Percentiles rank a stretch among this genome's conserved stretches.
phyloP scores from a whole-genome alignment of 2,797 vertebrate genomes.

The Leuciscus waleckii region DNA sequence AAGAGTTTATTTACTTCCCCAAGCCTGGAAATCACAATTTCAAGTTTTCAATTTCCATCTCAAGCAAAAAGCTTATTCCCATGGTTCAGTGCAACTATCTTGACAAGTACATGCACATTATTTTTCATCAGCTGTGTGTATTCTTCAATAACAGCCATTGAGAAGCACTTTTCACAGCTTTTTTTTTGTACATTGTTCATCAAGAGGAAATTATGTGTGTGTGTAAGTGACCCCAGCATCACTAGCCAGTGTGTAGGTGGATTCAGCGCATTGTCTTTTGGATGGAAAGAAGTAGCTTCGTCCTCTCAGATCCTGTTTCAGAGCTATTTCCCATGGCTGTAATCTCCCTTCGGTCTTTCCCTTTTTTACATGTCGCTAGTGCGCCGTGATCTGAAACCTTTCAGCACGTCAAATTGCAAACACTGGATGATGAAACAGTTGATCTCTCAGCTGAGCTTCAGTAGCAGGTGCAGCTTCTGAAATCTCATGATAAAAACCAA shows the following conservation, averaged over 20 bases:
- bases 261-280: background rate
- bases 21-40: background rate
- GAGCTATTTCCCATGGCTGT: conserved; percentile 13
- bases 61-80: background rate
- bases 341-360: conserved; percentile 42
- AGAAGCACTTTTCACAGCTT: background rate
- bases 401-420: background rate
- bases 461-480: conserved; percentile 35
- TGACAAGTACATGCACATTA: background rate
- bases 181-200: background rate
- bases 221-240: background rate
- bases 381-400: background rate
- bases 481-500: conserved; percentile 30
- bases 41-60: background rate
- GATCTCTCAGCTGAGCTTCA: background rate
- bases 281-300: conserved; percentile 10
- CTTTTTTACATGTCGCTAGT: background rate
- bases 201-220: background rate
- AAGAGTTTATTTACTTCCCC: background rate
- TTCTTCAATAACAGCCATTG: background rate
- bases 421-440: background rate
- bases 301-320: conserved; percentile 46
- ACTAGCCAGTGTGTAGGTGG: background rate
- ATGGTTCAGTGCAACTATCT: background rate
- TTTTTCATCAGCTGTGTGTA: background rate